Conservation (phyloP, 1,140 invertebrate genomes). For the Drosophila rhopaloa region DNA sequence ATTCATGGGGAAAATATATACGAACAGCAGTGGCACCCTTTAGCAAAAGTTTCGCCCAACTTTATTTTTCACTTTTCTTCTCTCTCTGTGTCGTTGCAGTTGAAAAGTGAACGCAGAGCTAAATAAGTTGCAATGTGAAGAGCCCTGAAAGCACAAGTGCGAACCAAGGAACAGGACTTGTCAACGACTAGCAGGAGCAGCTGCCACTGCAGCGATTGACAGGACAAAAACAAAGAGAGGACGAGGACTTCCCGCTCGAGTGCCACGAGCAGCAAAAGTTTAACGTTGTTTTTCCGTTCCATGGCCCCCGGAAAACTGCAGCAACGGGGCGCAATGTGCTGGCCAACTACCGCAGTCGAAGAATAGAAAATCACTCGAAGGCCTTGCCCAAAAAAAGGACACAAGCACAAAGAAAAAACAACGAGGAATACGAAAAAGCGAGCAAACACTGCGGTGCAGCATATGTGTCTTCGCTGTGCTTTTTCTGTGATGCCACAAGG, state of each 20-base stretch:
- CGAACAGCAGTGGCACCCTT: conserved; percentile 2
- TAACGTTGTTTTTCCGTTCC: conserved; percentile 30
- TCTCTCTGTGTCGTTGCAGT: conserved; percentile 54
- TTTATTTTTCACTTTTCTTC: conserved; percentile 59
- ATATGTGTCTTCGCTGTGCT: conserved; percentile 55
- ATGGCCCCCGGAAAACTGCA: conserved; percentile 19
- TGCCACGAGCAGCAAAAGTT: conserved; percentile 55
- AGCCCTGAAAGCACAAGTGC: conserved; percentile 67
- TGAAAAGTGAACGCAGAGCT: conserved; percentile 61
- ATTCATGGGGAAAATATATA: conserved; percentile 47
- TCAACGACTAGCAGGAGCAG: conserved; percentile 38
- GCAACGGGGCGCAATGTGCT: conserved; percentile 59
- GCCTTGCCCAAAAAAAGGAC: conserved; percentile 26
- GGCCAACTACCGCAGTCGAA: conserved; percentile 56
- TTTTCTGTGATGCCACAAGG: conserved; percentile 74
- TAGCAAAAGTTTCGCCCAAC: conserved; percentile 30
- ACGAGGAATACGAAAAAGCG: conserved; percentile 3
- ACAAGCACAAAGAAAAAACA: conserved; percentile 2
- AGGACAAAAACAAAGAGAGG: conserved; percentile 68
- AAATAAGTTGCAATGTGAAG: conserved; percentile 83
- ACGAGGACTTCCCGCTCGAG: conserved; percentile 43
- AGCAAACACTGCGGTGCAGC: conserved; percentile 50
- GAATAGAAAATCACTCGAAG: conserved; percentile 48
- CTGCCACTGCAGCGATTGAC: conserved; percentile 72
- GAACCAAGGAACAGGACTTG: conserved; percentile 50